Conservation (phyloP, 2,888 invertebrate genomes). For the Lasioglossum figueresi region DNA sequence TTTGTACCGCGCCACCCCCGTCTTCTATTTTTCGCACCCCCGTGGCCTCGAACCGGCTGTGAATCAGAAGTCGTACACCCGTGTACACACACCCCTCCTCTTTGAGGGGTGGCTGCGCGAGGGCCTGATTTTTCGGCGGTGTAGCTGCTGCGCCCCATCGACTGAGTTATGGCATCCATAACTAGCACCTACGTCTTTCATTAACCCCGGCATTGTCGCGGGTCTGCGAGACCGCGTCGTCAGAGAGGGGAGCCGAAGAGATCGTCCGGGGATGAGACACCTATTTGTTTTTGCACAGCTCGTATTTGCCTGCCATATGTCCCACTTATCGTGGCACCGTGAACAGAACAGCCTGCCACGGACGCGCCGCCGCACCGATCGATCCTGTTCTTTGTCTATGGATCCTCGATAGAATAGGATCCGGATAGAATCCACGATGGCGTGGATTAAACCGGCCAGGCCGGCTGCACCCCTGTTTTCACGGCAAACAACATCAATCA, state of each 20-base stretch:
- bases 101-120: neutral
- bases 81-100: conserved; percentile 15
- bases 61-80: conserved; percentile 70
- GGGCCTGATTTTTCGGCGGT: conserved; percentile 58
- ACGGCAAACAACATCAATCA: conserved; percentile 72
- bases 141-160: conserved; percentile 52
- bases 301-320: conserved; percentile 75
- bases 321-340: conserved; percentile 48
- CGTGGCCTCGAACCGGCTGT: conserved; percentile 52
- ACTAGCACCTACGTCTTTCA: conserved; percentile 78
- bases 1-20: conserved; percentile 45
- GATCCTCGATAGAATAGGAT: conserved; percentile 7
- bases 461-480: neutral
- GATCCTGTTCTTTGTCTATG: conserved; percentile 41
- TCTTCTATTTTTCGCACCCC: conserved; percentile 61
- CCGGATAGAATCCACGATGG: conserved; percentile 22
- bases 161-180: conserved; percentile 77
- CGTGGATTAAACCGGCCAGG: conserved; percentile 30
- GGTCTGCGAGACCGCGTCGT: conserved; percentile 61
- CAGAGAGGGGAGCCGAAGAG: conserved; percentile 47
- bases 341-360: conserved; percentile 18
- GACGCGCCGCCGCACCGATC: conserved; percentile 18
- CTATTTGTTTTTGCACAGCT: conserved; percentile 73
- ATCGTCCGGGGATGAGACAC: conserved; percentile 53
- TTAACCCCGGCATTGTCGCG: conserved; percentile 77